Conservation (phyloP, 2,113 vertebrate species). For the Gallinago jamesoni region DNA sequence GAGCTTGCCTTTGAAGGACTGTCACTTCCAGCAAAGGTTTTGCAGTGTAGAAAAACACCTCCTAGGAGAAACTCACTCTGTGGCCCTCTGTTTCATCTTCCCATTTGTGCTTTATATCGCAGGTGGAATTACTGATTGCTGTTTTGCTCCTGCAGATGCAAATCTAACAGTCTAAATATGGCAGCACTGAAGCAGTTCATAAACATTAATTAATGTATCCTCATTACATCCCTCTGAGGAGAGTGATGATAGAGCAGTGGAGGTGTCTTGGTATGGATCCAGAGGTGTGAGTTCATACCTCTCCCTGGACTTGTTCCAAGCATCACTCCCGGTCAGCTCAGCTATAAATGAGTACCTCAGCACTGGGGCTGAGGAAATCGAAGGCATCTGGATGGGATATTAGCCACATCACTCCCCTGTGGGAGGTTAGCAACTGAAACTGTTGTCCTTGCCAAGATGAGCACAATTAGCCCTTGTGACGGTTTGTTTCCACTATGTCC, state of each 20-base stretch:
- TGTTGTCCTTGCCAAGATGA: neutral
- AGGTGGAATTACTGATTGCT: neutral
- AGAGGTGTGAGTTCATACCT: constrained; percentile 35
- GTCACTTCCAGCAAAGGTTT: neutral
- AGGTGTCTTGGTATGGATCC: constrained; percentile 34
- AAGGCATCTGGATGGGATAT: constrained; percentile 18
- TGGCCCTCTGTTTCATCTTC: neutral
- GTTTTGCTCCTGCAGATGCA: neutral
- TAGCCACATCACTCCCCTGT: constrained; percentile 7
- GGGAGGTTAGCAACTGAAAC: neutral
- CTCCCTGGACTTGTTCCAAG: neutral
- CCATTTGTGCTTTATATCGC: neutral
- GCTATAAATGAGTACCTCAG: constrained; percentile 32
- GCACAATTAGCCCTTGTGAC: neutral
- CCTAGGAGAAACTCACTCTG: neutral
- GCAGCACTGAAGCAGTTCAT: constrained; percentile 22
- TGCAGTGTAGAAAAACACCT: neutral
- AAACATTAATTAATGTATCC: constrained; percentile 46
- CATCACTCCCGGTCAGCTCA: neutral
- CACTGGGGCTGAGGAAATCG: constrained; percentile 4
- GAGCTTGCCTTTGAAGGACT: neutral
- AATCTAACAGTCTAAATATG: constrained; percentile 43
- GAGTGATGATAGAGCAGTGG: constrained; percentile 9
- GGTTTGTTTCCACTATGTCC: fast-evolving
- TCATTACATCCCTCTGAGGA: constrained; percentile 20